These are phyloP conservation scores for Monopterus albus DNA, from an alignment of 2,113 vertebrate genomes.

Conservation along the genomic window DNA sequence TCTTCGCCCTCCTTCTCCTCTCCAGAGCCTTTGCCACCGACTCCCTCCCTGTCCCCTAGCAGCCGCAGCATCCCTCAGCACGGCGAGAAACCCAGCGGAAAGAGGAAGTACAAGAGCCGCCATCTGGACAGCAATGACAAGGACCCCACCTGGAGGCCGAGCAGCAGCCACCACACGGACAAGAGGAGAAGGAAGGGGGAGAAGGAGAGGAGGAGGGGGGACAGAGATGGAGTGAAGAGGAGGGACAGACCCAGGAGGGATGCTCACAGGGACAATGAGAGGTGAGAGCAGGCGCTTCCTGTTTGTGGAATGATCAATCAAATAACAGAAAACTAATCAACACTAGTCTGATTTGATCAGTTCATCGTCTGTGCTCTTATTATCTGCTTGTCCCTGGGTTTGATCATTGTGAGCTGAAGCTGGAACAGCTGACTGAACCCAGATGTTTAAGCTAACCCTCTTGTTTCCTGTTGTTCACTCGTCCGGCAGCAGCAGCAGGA, in stretches of 20 bases:
- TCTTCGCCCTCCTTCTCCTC: constrained; percentile 34
- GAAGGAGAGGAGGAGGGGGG: background rate
- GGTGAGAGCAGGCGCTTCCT: constrained; percentile 56
- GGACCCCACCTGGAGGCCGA: constrained; percentile 57
- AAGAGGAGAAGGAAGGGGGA: background rate
- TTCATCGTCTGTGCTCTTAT: too few relatives aligned
- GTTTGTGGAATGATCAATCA: too few relatives aligned
- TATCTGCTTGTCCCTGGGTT: too few relatives aligned
- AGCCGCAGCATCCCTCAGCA: background rate
- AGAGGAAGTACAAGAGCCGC: constrained; percentile 79
- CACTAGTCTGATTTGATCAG: too few relatives aligned
- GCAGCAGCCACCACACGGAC: background rate
- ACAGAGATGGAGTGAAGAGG: constrained; percentile 12
- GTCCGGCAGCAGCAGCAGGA: constrained; percentile 26
- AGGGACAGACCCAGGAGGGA: background rate
- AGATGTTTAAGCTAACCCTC: too few relatives aligned
- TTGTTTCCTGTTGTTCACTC: background rate
- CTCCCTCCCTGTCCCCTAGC: background rate
- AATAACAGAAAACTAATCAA: too few relatives aligned
- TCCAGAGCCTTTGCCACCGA: background rate
- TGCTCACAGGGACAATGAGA: constrained; percentile 14
- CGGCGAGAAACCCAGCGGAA: constrained; percentile 71
- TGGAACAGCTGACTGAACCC: too few relatives aligned
- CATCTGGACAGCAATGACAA: constrained; percentile 64
- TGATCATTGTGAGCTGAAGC: too few relatives aligned